Base-by-base conservation (phyloP, 1,140 invertebrate species). In the Lucilia sericata region DNA sequence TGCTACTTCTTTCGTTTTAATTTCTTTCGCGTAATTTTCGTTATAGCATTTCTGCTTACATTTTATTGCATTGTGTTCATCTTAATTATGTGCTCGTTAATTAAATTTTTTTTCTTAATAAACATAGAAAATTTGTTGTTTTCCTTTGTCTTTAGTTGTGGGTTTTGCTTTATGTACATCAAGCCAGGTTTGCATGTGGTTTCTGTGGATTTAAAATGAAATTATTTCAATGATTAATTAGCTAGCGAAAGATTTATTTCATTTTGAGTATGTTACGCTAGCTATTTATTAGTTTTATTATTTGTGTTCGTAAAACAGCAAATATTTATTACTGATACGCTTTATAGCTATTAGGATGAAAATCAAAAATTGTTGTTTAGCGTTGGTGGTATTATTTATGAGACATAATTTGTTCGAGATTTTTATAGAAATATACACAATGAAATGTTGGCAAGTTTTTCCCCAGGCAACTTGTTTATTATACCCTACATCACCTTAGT, bases 31-130 rank as follows among this genome's bases (percentile, higher is more conserved):
- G 51, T 55, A 60, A 3, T 30, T 17, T 14, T n/a, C 2, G 0
- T 60, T 60, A 5, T 70, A 70, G 9, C 9, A 21, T 70, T 70
- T 70, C n/a, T n/a, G n/a, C n/a, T 21, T 7, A 17, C 25, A 19
- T 70, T 70, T 70, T 70, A 70, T 70, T 70, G 65, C 65, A 70
- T 70, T 70, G 65, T 70, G 65, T 70, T 70, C 65, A 70, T 70
- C 65, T 70, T 70, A 70, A 70, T 70, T 70, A 70, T 70, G 65
- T 70, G 65, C 65, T 70, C 19, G 65, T 21, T 70, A 70, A 70
- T 70, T 70, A 70, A 21, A 70, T 25, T 70, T 70, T 30, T n/a
- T 30, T 70, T 70, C 65, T 21, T 70, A 70, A 70, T 70, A 60
- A 60, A 70, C 65, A 70, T 7, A 70, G n/a, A 12, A 70, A 21